Evolutionary conservation across 2,113 vertebrate species (phyloP).

Genomic region (Vombatus ursinus): DNA sequence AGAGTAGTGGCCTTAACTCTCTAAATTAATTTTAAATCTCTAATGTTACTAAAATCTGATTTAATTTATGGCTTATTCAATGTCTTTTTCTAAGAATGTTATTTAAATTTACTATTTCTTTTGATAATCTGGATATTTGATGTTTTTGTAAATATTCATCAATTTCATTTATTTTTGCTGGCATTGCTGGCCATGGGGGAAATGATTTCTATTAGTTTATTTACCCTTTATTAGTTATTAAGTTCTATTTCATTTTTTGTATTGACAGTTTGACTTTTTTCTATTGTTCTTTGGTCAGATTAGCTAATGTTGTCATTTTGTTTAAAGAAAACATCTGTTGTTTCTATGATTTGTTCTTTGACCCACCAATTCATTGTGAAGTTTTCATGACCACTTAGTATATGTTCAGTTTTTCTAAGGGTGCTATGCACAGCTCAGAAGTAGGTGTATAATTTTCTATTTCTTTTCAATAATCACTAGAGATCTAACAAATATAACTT

Average conservation of each 20-base stretch:
- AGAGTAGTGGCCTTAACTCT: not conserved
- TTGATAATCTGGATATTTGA: not conserved
- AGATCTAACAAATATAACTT: not conserved
- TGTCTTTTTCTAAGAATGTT: not conserved
- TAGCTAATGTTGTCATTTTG: not conserved
- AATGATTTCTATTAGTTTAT: not conserved
- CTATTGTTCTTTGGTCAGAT: not conserved
- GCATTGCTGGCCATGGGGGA: not conserved
- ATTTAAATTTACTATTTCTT: not conserved
- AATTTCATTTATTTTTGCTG: not conserved
- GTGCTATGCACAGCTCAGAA: not conserved
- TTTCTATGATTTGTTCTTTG: not conserved
- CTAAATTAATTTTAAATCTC: not conserved
- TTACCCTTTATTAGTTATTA: not conserved
- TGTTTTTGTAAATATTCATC: not conserved
- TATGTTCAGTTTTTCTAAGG: not conserved
- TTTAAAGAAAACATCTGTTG: not conserved
- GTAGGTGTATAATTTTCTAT: not conserved
- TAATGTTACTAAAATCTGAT: not conserved
- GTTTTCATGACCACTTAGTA: not conserved
- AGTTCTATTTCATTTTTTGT: not conserved
- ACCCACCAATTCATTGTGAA: not conserved
- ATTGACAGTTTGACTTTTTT: not conserved
- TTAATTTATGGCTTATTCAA: not conserved
- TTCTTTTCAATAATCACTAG: not conserved